Evolutionary conservation across 2,113 vertebrate genomes (phyloP), one percentile per base, ranked within the genome.

Genomic region (Corythaixoides concolor): DNA sequence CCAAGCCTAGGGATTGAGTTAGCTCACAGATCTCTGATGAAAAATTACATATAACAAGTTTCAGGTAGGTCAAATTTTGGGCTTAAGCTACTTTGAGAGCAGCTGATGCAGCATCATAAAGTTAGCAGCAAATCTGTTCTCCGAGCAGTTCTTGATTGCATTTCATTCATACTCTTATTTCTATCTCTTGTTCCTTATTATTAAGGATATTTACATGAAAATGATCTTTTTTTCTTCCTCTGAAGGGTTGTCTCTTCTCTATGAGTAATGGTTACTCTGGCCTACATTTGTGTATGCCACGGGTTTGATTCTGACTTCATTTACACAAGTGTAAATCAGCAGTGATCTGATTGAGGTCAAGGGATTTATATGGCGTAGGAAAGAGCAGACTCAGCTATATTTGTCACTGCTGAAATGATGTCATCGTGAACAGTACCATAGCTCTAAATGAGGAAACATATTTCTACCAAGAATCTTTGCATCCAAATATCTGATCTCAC

Each of bases 141-240:
- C n/a, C 2, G 94, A 89, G 87, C 69, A 89, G 69, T 88, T 95
- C 94, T 93, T 97, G 94, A 96, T 95, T 96, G 81, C 86, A 85
- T 94, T 96, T 95, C 95, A 94, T 95, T 93, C 95, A 95, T 56
- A 88, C 83, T 90, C 85, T 96, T 96, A 92, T 96, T 96, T 96
- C 88, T 90, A 90, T 90, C 92, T 96, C 90, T 92, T 95, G 85
- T 96, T 97, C 86, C 88, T 97, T 92, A 96, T 97, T 95, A 94
- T 97, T 97, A 96, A 96, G 76, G 52, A 81, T 89, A 97, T 96
- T 97, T 94, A 83, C 93, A 95, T 96, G 78, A 94, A 95, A 94
- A 97, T 96, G 52, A 92, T 96, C 73, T 75, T 95, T 93, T 93
- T 83, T 86, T 80, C 74, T 95, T 90, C 83, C 83, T 92, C 88